A percentile compares a stretch with the other conserved stretches of the same genome.
Conservation (phyloP, 2,888 invertebrate species). For the Amiota minor region DNA sequence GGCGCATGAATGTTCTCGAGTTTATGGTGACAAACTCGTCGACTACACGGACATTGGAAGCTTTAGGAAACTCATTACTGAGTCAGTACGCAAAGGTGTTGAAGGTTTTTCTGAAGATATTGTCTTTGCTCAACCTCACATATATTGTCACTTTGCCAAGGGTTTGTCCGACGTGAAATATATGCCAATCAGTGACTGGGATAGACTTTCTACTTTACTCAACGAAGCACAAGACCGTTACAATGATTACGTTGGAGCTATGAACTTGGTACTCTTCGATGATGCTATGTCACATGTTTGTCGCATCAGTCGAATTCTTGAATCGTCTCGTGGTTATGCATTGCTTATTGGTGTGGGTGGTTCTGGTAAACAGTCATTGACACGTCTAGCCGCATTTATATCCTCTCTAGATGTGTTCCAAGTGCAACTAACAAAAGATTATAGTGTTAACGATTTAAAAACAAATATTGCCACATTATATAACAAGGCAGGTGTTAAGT, state of each 20-base stretch:
- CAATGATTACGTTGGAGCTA: slow-evolving; percentile 91
- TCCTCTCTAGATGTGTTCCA: slow-evolving; percentile 94
- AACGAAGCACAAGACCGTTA: slow-evolving; percentile 87
- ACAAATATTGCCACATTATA: slow-evolving; percentile 83
- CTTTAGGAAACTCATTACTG: slow-evolving; percentile 82
- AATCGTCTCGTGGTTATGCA: slow-evolving; percentile 93
- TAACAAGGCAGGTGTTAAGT: slow-evolving; percentile 89
- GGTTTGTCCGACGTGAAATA: slow-evolving; percentile 95
- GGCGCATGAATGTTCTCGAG: slow-evolving; percentile 92
- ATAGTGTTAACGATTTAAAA: slow-evolving; percentile 86
- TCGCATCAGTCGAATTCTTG: slow-evolving; percentile 92
- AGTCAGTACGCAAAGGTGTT: slow-evolving; percentile 85
- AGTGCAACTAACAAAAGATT: slow-evolving; percentile 92
- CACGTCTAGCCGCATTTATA: slow-evolving; percentile 90
- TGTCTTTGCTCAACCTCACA: slow-evolving; percentile 83
- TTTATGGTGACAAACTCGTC: slow-evolving; percentile 92
- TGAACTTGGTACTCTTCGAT: slow-evolving; percentile 95
- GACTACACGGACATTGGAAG: slow-evolving; percentile 84
- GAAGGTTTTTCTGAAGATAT: slow-evolving; percentile 82
- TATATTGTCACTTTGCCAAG: slow-evolving; percentile 93
- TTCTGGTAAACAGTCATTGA: slow-evolving; percentile 93
- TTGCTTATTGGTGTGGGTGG: slow-evolving; percentile 95
- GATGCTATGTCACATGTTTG: slow-evolving; percentile 95
- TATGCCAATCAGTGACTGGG: slow-evolving; percentile 83
- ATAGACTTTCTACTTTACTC: slow-evolving; percentile 81